These are phyloP conservation scores for Clistopyga incitator DNA, from an alignment of 2,888 invertebrate species.

Conservation along the genomic window DNA sequence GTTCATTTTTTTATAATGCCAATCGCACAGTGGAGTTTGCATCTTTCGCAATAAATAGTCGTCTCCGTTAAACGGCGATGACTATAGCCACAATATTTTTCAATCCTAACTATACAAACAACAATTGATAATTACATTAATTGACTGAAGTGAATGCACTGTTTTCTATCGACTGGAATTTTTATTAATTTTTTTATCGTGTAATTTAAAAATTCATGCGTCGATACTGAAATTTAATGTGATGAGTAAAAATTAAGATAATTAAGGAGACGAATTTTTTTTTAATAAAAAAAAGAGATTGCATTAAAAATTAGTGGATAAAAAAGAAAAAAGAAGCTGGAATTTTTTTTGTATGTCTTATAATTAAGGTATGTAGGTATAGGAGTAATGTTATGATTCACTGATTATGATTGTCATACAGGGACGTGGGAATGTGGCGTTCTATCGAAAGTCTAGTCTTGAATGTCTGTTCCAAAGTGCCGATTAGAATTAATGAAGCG, in stretches of 20 bases:
- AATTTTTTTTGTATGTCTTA: slow-evolving; percentile 1
- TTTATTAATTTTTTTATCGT: neutral
- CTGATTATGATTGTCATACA: slow-evolving; percentile 61
- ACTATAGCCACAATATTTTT: neutral
- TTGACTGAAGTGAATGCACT: neutral
- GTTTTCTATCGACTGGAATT: neutral
- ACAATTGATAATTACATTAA: slow-evolving; percentile 8
- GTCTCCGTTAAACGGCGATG: neutral
- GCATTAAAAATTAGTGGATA: neutral
- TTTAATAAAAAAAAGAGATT: too few relatives aligned
- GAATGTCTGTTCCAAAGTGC: slow-evolving; percentile 67
- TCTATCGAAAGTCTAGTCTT: slow-evolving; percentile 38
- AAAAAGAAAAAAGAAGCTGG: neutral
- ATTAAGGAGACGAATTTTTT: too few relatives aligned
- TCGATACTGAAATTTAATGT: too few relatives aligned
- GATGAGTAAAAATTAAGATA: too few relatives aligned
- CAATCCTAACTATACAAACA: neutral
- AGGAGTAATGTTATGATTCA: neutral
- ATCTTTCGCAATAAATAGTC: slow-evolving; percentile 6
- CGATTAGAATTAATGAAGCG: slow-evolving; percentile 78
- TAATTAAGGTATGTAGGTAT: neutral
- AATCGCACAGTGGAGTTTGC: neutral
- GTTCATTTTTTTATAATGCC: neutral
- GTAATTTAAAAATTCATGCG: neutral
- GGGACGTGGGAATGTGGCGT: slow-evolving; percentile 44